These are phyloP conservation scores for Passer domesticus DNA, from an alignment of 2,113 vertebrate species.

Conservation along the genomic window DNA sequence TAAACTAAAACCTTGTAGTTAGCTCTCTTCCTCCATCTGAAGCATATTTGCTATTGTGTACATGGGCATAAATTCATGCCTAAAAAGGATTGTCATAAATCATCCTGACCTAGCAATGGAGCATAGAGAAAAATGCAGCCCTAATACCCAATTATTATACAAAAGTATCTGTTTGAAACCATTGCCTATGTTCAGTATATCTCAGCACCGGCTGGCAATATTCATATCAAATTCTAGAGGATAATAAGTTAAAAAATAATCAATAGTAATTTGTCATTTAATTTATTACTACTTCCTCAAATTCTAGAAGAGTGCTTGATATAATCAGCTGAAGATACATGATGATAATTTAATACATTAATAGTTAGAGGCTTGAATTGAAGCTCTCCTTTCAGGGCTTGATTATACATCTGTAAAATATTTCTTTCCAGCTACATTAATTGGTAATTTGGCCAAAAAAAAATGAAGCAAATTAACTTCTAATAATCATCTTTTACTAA, in stretches of 20 bases:
- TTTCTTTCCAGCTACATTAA: conserved; percentile 48
- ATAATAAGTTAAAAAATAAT: conserved; percentile 41
- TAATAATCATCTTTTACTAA: conserved; percentile 25
- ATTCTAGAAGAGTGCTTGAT: conserved; percentile 44
- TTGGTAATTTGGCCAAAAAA: conserved; percentile 55
- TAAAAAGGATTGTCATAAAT: background rate
- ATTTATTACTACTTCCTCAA: conserved; percentile 49
- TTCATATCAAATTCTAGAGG: conserved; percentile 5
- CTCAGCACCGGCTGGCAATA: background rate
- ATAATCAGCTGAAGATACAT: conserved; percentile 54
- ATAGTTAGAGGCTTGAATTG: background rate
- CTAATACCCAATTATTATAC: background rate
- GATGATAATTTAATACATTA: conserved; percentile 54
- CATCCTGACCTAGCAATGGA: background rate
- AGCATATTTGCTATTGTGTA: background rate
- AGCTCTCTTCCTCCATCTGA: background rate
- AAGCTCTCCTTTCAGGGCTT: conserved; percentile 24
- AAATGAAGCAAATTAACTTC: conserved; percentile 40
- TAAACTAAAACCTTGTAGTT: background rate
- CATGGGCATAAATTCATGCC: background rate
- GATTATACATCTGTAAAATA: conserved; percentile 61
- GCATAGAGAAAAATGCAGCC: background rate
- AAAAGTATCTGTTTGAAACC: background rate
- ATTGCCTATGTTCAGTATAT: background rate
- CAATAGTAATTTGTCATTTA: conserved; percentile 35